These are phyloP conservation scores for Scomberomorus guttatus DNA, from an alignment of 2,797 vertebrate species.

Conservation along the genomic window DNA sequence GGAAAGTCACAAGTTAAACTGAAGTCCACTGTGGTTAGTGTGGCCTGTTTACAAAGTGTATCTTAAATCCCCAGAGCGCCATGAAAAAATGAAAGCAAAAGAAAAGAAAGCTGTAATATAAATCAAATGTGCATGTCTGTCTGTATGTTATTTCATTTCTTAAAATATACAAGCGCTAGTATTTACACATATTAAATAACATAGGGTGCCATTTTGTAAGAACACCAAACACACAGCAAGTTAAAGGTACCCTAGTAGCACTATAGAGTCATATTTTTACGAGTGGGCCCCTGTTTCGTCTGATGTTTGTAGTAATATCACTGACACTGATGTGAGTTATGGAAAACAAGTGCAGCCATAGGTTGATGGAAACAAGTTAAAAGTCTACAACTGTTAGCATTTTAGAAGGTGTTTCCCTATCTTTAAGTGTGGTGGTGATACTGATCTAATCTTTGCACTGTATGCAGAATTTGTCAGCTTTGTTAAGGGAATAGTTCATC, in stretches of 20 bases:
- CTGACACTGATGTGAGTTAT: too few species aligned
- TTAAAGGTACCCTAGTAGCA: not conserved
- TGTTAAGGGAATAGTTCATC: too few species aligned
- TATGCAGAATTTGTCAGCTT: too few species aligned
- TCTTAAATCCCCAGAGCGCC: conserved; percentile 12
- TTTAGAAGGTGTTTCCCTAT: not conserved
- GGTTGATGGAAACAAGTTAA: not conserved
- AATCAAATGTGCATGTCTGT: conserved; percentile 1
- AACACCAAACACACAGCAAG: not conserved
- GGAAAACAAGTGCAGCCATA: not conserved
- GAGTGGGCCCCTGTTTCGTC: too few species aligned
- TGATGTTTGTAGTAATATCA: too few species aligned
- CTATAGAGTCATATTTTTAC: too few species aligned
- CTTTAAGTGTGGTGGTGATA: not conserved
- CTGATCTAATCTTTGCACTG: not conserved
- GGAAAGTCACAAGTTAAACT: conserved; percentile 47
- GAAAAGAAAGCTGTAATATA: not conserved
- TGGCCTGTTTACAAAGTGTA: conserved; percentile 30
- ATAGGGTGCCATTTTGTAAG: not conserved
- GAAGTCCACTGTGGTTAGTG: conserved; percentile 25
- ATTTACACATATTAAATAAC: not conserved
- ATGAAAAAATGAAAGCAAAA: not conserved
- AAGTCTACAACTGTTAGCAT: not conserved
- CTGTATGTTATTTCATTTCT: not conserved
- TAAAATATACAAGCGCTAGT: not conserved